These are phyloP conservation scores for Pristionchus japonicus DNA, from an alignment of 2,888 invertebrate genomes.

Conservation along the genomic window DNA sequence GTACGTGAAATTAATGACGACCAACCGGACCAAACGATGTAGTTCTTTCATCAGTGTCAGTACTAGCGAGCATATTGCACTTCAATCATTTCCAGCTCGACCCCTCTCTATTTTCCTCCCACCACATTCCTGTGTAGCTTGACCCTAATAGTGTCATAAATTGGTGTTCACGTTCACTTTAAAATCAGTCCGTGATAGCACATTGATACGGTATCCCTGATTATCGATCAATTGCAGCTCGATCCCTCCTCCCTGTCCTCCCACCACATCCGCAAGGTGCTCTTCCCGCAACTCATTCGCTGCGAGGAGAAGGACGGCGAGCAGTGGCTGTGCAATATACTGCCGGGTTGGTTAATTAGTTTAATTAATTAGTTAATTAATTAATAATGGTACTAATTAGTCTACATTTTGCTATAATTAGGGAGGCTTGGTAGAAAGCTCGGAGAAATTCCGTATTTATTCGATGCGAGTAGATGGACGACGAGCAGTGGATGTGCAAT, in stretches of 20 bases:
- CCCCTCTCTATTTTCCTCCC: no score
- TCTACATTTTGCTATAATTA: not conserved
- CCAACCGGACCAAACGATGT: no score
- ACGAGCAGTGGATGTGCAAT: not conserved
- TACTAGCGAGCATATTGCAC: not conserved
- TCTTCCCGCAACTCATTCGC: constrained; percentile 34
- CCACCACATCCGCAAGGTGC: constrained; percentile 42
- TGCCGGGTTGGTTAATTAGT: constrained; percentile 8
- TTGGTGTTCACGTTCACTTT: no score
- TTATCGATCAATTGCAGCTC: not conserved
- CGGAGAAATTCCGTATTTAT: no score
- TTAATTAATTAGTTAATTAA: not conserved
- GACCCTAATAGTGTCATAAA: no score
- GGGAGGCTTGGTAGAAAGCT: no score
- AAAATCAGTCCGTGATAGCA: no score
- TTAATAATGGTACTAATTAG: no score
- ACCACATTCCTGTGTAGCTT: no score
- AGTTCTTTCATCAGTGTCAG: not conserved
- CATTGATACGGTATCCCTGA: no score
- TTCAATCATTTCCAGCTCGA: not conserved
- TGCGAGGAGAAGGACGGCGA: constrained; percentile 12
- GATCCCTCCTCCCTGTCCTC: not conserved
- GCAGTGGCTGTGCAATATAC: constrained; percentile 38
- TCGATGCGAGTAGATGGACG: not conserved
- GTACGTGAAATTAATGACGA: no score